These are phyloP conservation scores for Eublepharis macularius DNA, from an alignment of 2,113 vertebrate genomes.

Conservation along the genomic window DNA sequence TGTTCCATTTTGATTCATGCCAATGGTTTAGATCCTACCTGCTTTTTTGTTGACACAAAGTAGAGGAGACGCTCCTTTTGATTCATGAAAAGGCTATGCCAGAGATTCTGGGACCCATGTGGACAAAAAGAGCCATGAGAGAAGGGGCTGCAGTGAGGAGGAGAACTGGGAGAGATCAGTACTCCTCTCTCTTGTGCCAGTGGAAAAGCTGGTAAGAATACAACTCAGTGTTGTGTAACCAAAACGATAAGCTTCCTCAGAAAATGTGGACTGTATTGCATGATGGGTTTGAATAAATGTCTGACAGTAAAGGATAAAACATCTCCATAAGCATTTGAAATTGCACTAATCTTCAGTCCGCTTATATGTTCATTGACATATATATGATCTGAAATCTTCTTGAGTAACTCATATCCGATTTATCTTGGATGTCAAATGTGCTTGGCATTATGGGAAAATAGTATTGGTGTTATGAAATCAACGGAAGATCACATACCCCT, in stretches of 20 bases:
- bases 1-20: background rate
- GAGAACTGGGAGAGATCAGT: too few species aligned
- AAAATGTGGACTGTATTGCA: background rate
- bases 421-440: background rate
- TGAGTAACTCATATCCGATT: conserved; percentile 29
- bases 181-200: too few species aligned
- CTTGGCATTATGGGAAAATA: conserved; percentile 23
- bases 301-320: background rate
- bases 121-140: too few species aligned
- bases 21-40: background rate
- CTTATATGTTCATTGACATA: background rate
- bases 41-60: too few species aligned
- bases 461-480: background rate
- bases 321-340: accelerated
- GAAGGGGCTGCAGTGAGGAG: too few species aligned
- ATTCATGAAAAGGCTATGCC: too few species aligned
- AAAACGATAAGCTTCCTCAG: background rate
- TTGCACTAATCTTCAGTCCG: accelerated
- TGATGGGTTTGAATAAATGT: conserved; percentile 14
- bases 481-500: conserved; percentile 1
- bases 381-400: conserved; percentile 4
- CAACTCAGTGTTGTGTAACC: background rate
- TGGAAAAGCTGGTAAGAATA: too few species aligned
- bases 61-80: too few species aligned
- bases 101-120: too few species aligned